Percentiles rank a stretch among this genome's conserved stretches.
Conservation (phyloP, 2,113 vertebrate species). For the Columba janthina region DNA sequence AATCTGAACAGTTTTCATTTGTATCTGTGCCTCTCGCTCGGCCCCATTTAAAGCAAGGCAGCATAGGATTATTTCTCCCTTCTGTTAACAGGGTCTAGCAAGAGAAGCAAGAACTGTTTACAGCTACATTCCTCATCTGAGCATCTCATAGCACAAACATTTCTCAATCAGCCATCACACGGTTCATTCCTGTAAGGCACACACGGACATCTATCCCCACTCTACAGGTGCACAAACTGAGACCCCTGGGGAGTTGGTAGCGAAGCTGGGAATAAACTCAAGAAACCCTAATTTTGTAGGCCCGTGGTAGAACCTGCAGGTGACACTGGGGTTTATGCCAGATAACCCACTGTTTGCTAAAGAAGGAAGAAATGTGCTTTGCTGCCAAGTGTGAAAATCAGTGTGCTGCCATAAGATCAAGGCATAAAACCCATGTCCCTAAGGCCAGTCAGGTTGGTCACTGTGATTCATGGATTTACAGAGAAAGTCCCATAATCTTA, state of each 20-base stretch:
- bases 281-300: neutral
- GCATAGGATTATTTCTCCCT: neutral
- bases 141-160: neutral
- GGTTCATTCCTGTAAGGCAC: neutral
- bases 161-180: neutral
- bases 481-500: neutral
- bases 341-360: neutral
- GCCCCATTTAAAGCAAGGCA: neutral
- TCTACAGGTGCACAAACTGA: neutral
- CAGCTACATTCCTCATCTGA: neutral
- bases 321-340: neutral
- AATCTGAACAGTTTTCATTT: neutral
- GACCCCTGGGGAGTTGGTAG: neutral
- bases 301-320: neutral
- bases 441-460: neutral
- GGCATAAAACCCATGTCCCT: neutral
- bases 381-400: neutral
- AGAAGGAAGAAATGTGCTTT: neutral
- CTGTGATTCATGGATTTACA: neutral
- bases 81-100: neutral
- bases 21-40: neutral
- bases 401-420: neutral
- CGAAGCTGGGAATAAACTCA: neutral
- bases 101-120: neutral
- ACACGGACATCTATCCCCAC: neutral